Base-by-base conservation (phyloP, 2,113 vertebrate genomes). In the Paedocypris sp. region DNA sequence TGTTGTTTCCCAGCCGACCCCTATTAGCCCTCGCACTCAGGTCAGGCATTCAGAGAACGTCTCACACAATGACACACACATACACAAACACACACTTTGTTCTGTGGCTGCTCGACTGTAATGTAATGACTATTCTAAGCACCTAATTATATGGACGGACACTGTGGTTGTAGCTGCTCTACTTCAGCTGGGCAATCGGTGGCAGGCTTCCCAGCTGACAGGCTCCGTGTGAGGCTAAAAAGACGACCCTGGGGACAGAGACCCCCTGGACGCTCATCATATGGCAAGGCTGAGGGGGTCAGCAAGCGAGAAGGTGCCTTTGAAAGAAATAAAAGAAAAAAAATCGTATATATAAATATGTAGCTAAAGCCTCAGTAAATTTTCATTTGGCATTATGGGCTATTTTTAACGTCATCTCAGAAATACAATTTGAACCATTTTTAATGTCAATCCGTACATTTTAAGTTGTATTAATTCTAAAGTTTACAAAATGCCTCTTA, bases 1-100 rank as follows among this genome's bases (percentile, higher is more conserved):
- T 11, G 67, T 78, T 70, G 73, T 80, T 78, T 73, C 77, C 72
- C 75, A 76, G 73, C 80, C 80, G 80, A 79, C 71, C 48, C 61
- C 23, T 69, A 73, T 15, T 12, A 11, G 42, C 58, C 41, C 43
- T 50, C 47, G 54, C 41, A 69, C 66, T 64, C 28, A 58, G 47
- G 22, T 32, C 35, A n/a, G n/a, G 46, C 48, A 50, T 59, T 58
- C 35, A 50, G 36, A 15, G 39, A 25, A 45, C 26, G 46, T 42
- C 26, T 16, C 46, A 64, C 31, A 50, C 59, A 57, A 36, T 11
- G 1, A 38, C 39, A 58, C 15, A 45, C 49, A n/a, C n/a, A n/a
- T n/a, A n/a, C n/a, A n/a, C n/a, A n/a, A n/a, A n/a, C n/a, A n/a
- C n/a, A 58, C 31, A 41, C 53, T 60, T 48, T 48, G 68, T 51